Conservation (phyloP, 2,113 vertebrate species). For the Danionella cerebrum region DNA sequence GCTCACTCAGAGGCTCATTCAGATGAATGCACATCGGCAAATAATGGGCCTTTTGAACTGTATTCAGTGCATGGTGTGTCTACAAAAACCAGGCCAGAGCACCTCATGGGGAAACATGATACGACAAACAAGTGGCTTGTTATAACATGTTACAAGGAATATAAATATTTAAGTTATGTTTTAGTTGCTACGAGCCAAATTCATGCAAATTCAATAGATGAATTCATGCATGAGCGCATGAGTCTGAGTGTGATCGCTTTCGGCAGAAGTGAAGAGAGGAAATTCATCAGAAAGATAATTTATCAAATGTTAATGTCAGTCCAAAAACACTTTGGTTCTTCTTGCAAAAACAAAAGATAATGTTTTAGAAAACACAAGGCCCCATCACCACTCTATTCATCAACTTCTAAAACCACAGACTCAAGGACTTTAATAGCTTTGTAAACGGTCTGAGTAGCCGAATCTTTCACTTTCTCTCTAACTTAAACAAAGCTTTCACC, state of each 20-base stretch:
- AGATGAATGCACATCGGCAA: not conserved
- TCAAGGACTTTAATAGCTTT: too few relatives aligned
- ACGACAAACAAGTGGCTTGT: not conserved
- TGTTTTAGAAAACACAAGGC: not conserved
- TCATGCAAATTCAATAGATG: not conserved
- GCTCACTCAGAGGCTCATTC: not conserved
- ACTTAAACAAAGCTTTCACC: too few relatives aligned
- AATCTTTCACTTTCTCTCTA: too few relatives aligned
- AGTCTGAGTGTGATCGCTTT: not conserved
- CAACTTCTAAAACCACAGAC: too few relatives aligned
- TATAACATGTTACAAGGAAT: slow-evolving; percentile 24
- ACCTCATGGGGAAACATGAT: slow-evolving; percentile 3
- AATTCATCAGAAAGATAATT: not conserved
- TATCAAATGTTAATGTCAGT: not conserved
- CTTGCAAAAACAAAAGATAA: not conserved
- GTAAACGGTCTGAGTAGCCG: too few relatives aligned
- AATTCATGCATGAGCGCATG: not conserved
- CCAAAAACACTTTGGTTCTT: not conserved
- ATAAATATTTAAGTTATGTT: too few relatives aligned
- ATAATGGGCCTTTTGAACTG: not conserved
- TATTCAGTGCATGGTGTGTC: not conserved
- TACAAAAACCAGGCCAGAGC: slow-evolving; percentile 6
- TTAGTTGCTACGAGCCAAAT: too few relatives aligned
- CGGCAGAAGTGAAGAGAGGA: not conserved
- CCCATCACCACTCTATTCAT: not conserved